A percentile compares a stretch with the other conserved stretches of the same genome.
Conservation (phyloP, 2,888 invertebrate genomes). For the Altica lythri region DNA sequence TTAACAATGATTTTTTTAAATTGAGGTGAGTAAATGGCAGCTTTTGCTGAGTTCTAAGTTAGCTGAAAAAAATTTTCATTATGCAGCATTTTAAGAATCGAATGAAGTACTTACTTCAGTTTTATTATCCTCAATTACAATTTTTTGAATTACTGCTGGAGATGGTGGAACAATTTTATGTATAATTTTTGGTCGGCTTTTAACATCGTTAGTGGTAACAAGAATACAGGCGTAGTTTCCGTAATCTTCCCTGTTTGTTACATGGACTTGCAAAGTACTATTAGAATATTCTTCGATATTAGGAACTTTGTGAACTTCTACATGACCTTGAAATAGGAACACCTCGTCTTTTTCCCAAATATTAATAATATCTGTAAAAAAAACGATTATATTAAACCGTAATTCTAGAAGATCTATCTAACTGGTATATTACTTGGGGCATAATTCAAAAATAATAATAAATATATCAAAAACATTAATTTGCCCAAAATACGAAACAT, state of each 20-base stretch:
- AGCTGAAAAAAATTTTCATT: too few species aligned
- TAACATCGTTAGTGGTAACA: slow-evolving; percentile 34
- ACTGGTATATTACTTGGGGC: too few species aligned
- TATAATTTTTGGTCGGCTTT: slow-evolving; percentile 36
- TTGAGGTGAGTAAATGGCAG: too few species aligned
- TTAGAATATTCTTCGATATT: slow-evolving; percentile 37
- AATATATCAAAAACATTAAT: too few species aligned
- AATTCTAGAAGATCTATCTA: too few species aligned
- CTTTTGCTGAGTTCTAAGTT: too few species aligned
- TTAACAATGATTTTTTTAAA: slow-evolving; percentile 2
- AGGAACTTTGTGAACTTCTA: slow-evolving; percentile 29
- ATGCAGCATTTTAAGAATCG: too few species aligned
- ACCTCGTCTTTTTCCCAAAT: slow-evolving; percentile 44
- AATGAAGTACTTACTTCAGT: slow-evolving; percentile 39
- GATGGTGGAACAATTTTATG: slow-evolving; percentile 41
- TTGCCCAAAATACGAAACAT: too few species aligned
- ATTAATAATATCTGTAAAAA: slow-evolving; percentile 34
- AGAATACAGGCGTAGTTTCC: slow-evolving; percentile 49
- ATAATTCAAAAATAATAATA: too few species aligned
- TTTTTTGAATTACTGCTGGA: slow-evolving; percentile 47
- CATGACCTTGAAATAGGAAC: slow-evolving; percentile 39
- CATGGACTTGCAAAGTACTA: slow-evolving; percentile 37
- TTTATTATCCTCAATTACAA: slow-evolving; percentile 41
- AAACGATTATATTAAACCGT: too few species aligned
- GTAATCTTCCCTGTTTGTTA: slow-evolving; percentile 38